Base-by-base conservation (phyloP, 2,888 invertebrate genomes). In the Conus canariensis region DNA sequence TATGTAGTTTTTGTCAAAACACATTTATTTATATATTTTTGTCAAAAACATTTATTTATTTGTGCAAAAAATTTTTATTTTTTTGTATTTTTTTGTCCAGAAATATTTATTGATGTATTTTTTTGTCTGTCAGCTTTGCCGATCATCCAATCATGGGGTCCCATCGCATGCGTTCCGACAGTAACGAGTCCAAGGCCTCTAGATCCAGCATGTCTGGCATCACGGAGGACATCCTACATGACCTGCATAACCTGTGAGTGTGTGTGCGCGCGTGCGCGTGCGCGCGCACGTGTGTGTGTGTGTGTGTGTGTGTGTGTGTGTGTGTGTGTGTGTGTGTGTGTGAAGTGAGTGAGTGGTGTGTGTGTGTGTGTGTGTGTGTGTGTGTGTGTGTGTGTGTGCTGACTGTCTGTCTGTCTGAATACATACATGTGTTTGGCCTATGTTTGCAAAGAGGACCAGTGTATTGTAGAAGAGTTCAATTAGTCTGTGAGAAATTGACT, bases 181-280 rank as follows among this genome's bases (percentile, higher is more conserved):
- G 95, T 89, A 93, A 92, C 64, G 94, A 94, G 25, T 95, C 95
- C 9, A 93, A 93, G 7, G 93, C 93, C 14, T 94, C 95, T 0
- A 90, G 91, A 8, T 92, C 92, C 86, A 95, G 94, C 88, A 96
- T 97, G 85, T 97, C 97, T 89, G 97, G 97, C 94, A 97, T 97
- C 6, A 87, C 45, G 10, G 60, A 86, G 19, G 88, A 90, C 25
- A 58, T 86, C 16, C 5, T 90, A 64, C 82, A 87, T 58, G 87
- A 87, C 58, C 45, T 87, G 74, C 87, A 87, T 58, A 45, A 64
- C 56, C 74, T 88, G 88, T 88, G 60, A 88, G 88, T 82, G 58
- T 60, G 25, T 88, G 25, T 77, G 87, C 56, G 74, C 5, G 56
- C 16, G 16, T 74, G 87, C 58, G 58, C 58, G 59, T 74, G 59